These are phyloP conservation scores for Rana temporaria DNA, from an alignment of 2,113 vertebrate genomes.

Conservation along the genomic window DNA sequence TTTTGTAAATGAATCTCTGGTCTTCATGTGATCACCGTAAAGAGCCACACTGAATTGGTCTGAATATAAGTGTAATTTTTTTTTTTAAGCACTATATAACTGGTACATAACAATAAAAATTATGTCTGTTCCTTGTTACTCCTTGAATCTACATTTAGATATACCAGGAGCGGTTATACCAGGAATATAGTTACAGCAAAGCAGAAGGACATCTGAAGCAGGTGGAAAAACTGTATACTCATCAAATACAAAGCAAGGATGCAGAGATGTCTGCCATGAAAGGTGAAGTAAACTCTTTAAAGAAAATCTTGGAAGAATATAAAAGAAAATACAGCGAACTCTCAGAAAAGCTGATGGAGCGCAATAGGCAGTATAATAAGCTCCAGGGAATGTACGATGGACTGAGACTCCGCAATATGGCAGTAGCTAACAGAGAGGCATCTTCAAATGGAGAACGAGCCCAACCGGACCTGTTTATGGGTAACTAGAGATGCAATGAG, in stretches of 20 bases:
- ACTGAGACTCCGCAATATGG: conserved; percentile 82
- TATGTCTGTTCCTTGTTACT: not conserved
- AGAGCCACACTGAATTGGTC: too few relatives aligned
- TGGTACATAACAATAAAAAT: too few relatives aligned
- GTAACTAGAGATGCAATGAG: conserved; percentile 57
- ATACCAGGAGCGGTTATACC: conserved; percentile 86
- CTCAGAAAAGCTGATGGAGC: conserved; percentile 87
- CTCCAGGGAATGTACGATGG: conserved; percentile 88
- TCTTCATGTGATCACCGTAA: too few relatives aligned
- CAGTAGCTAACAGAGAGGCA: conserved; percentile 70
- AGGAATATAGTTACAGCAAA: conserved; percentile 84
- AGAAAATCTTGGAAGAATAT: conserved; percentile 89
- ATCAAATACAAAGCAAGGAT: conserved; percentile 87
- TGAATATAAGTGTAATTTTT: too few relatives aligned
- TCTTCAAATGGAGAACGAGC: conserved; percentile 59
- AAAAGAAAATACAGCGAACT: conserved; percentile 89
- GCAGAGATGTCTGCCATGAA: conserved; percentile 80
- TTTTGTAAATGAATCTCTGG: too few relatives aligned
- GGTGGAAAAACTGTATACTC: conserved; percentile 85
- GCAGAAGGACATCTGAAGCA: conserved; percentile 81
- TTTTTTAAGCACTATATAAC: too few relatives aligned
- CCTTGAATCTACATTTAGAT: conserved; percentile 69
- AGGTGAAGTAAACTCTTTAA: conserved; percentile 82
- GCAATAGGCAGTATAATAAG: conserved; percentile 88
- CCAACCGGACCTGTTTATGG: conserved; percentile 62